Evolutionary conservation across 2,113 vertebrate genomes (phyloP), one percentile per base, ranked within the genome.

Genomic region (Cyanoramphus novaezelandiae): DNA sequence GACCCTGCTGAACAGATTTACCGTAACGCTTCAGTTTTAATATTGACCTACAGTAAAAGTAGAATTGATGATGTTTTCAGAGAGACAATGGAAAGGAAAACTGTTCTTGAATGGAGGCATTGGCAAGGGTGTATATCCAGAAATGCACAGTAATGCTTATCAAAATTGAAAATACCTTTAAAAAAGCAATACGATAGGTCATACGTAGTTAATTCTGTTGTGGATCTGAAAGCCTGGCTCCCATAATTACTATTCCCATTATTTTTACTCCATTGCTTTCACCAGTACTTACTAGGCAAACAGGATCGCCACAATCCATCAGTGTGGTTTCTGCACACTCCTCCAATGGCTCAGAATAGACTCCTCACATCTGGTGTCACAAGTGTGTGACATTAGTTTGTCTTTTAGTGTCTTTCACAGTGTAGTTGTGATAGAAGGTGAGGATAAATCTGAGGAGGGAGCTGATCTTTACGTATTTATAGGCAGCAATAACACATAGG

Each of bases 271-370:
- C 21, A 7, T 74, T 89, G 33, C 28, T 16, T 72, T 46, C 39
- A 35, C 12, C 11, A 8, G 28, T 65, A 60, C 25, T 55, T 74
- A 20, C 6, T 28, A 72, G 29, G 46, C 25, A 49, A 33, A 67
- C 28, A 7, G 2, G 35, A 35, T 84, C 10, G 12, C 23, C 17
- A 12, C 6, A 6, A 33, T 7, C 10, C 3, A 6, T 88, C 33
- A 23, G 2, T 1, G 0, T 60, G 39, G 20, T 59, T 71, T 67
- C 24, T 53, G 3, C 2, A 0, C 28, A 17, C 9, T 68, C 18
- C 23, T 18, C 9, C 31, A 21, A 2, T 44, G 60, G 19, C 16
- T 55, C 16, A 27, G 35, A 69, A 50, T n/a, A 49, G 47, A 23
- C 17, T 59, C 7, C 0, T 35, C 37, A 31, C 28, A 27, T 63